phyloP scores from a whole-genome alignment of 2,797 vertebrate genomes.

The Coilia nasus region DNA sequence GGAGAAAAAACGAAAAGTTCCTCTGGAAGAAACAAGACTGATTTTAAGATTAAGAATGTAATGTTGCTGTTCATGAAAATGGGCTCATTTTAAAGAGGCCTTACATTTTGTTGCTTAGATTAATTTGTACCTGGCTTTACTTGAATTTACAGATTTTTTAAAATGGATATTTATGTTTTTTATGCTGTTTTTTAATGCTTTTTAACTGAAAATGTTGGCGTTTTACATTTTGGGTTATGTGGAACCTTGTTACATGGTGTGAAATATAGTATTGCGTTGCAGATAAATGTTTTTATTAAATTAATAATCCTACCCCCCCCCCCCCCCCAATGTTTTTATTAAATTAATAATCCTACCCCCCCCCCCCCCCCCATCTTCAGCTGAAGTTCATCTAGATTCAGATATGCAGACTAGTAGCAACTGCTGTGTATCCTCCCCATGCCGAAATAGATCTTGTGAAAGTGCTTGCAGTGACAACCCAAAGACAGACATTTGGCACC shows the following conservation, averaged over 20 bases:
- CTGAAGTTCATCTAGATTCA: neutral
- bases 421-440: neutral
- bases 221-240: neutral
- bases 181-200: neutral
- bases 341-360: neutral
- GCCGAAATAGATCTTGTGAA: neutral
- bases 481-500: neutral
- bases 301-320: neutral
- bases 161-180: neutral
- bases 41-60: neutral
- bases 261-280: neutral
- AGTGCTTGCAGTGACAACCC: neutral
- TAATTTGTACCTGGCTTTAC: conserved; percentile 20
- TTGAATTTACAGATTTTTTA: conserved; percentile 2
- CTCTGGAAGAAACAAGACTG: conserved; percentile 82
- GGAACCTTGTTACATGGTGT: neutral
- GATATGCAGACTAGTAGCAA: neutral
- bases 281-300: neutral
- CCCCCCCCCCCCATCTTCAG: too few species aligned
- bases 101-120: neutral
- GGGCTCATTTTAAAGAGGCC: neutral
- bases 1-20: conserved; percentile 93
- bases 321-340: neutral
- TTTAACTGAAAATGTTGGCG: neutral
- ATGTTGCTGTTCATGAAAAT: neutral